Percentiles rank a stretch among this genome's conserved stretches.
Evolutionary conservation across 2,113 vertebrate genomes (phyloP).

Genomic region (Chionis minor): DNA sequence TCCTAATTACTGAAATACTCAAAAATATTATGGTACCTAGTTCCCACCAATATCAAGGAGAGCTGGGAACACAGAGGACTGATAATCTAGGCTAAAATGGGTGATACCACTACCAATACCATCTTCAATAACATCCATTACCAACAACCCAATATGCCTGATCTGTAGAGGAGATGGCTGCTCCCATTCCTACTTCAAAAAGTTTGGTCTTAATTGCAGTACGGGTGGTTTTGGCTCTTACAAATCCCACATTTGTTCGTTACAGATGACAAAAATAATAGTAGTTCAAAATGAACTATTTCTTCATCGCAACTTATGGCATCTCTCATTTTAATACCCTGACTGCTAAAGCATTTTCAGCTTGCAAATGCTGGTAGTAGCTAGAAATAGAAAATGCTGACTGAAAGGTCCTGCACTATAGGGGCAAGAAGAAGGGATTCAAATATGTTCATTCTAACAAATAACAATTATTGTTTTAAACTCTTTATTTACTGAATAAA

Average conservation of each 20-base stretch:
- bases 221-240: not conserved
- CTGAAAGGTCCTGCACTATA: not conserved
- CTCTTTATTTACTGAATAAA: conserved; percentile 41
- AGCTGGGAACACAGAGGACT: not conserved
- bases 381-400: conserved; percentile 13
- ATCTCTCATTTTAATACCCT: not conserved
- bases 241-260: not conserved
- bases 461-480: conserved; percentile 54
- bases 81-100: not conserved
- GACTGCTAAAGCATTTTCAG: not conserved
- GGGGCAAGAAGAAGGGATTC: not conserved
- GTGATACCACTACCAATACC: not conserved
- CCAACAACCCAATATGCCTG: not conserved
- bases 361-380: not conserved
- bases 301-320: not conserved
- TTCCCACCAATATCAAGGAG: not conserved
- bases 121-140: not conserved
- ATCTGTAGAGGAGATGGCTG: not conserved
- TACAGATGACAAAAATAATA: not conserved
- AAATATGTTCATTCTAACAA: conserved; percentile 18
- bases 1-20: not conserved
- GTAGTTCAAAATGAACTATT: not conserved
- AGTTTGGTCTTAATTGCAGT: not conserved
- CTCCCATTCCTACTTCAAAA: not conserved
- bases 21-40: not conserved